Evolutionary conservation across 2,888 invertebrate genomes (phyloP).

Genomic region (Tachina grossa): DNA sequence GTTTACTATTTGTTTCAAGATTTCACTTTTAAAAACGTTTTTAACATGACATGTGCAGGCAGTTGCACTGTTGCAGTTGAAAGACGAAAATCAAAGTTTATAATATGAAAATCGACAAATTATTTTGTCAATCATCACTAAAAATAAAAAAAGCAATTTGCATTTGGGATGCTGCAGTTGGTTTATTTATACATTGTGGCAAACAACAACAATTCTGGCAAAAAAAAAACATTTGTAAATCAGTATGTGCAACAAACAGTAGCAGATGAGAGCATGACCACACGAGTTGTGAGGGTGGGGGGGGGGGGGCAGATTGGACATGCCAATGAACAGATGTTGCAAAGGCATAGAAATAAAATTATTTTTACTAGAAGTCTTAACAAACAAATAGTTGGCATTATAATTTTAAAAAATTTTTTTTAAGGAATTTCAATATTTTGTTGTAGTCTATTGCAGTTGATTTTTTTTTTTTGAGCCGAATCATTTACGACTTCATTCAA

Average conservation of each 20-base stretch:
- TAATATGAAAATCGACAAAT: constrained; percentile 38
- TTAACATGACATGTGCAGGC: background rate
- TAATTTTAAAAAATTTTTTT: background rate
- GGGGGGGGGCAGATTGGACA: background rate
- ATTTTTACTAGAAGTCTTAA: background rate
- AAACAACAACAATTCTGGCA: background rate
- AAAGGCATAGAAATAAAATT: constrained; percentile 2
- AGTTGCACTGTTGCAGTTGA: background rate
- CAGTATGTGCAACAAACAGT: constrained; percentile 29
- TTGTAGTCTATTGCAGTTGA: background rate
- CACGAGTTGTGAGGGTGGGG: too few species aligned
- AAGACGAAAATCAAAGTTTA: constrained; percentile 9
- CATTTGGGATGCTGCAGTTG: constrained; percentile 18
- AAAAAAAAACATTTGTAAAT: background rate
- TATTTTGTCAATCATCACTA: constrained; percentile 65
- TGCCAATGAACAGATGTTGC: constrained; percentile 21
- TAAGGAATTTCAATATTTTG: background rate
- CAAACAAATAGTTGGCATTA: background rate
- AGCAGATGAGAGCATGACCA: constrained; percentile 26
- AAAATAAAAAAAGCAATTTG: constrained; percentile 58
- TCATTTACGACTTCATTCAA: too few species aligned
- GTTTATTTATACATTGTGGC: constrained; percentile 43
- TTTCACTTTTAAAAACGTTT: constrained; percentile 20
- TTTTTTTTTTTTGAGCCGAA: background rate
- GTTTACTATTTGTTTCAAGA: background rate